Conservation (phyloP, 30 jellyfish, hydroid and myxozoan genomes). For the Mastigias papua region DNA sequence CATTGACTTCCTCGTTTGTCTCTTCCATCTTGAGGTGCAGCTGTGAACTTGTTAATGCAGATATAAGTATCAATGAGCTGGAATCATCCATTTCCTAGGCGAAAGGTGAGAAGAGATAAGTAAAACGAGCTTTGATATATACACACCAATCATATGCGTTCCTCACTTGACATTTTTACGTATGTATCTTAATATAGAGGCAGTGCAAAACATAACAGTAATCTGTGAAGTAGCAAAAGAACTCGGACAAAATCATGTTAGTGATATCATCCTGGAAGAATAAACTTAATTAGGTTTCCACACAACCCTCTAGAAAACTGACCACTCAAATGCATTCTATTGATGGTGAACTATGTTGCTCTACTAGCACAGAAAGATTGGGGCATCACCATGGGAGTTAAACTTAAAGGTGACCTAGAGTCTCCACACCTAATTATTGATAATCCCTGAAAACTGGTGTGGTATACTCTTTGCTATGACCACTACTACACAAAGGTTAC, state of each 20-base stretch:
- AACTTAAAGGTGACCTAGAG: not conserved
- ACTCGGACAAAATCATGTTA: not conserved
- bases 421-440: not conserved
- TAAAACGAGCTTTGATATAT: not conserved
- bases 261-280: not conserved
- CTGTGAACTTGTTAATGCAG: conserved; percentile 64
- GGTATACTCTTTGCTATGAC: too few relatives aligned
- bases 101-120: not conserved
- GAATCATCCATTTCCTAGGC: conserved; percentile 56
- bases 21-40: conserved; percentile 60
- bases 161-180: too few relatives aligned
- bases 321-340: not conserved
- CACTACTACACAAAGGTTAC: too few relatives aligned
- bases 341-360: not conserved
- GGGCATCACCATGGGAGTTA: not conserved
- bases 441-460: not conserved
- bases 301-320: not conserved
- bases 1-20: conserved; percentile 57
- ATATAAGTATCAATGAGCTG: conserved; percentile 45
- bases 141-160: not conserved
- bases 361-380: not conserved
- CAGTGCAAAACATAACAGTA: not conserved
- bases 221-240: not conserved
- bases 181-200: not conserved
- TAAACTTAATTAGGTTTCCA: not conserved